Evolutionary conservation across 2,113 vertebrate species (phyloP).

Genomic region (Micronycteris hirsuta): DNA sequence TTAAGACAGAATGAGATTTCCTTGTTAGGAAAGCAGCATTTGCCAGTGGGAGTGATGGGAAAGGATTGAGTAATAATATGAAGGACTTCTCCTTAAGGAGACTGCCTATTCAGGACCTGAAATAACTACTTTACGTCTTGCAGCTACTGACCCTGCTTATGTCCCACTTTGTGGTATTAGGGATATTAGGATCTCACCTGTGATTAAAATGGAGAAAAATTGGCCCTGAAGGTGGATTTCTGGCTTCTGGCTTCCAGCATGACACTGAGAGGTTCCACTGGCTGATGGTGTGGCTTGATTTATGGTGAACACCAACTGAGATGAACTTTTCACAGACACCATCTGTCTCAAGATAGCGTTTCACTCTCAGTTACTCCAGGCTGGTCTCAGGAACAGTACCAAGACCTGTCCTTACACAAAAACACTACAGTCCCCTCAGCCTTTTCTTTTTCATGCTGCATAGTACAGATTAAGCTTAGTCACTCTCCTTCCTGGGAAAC

Average conservation of each 20-base stretch:
- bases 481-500: background rate
- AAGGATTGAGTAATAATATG: background rate
- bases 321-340: fast-evolving
- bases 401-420: background rate
- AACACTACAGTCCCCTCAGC: background rate
- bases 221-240: background rate
- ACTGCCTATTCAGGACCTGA: background rate
- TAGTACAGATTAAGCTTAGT: constrained; percentile 15
- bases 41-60: background rate
- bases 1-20: background rate
- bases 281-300: background rate
- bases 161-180: background rate
- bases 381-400: background rate
- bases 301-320: constrained; percentile 8
- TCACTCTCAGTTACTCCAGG: constrained; percentile 43
- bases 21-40: background rate
- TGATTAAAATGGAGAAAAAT: background rate
- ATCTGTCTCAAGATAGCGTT: background rate
- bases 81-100: background rate
- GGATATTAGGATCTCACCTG: background rate
- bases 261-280: constrained; percentile 18
- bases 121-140: background rate
- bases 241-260: background rate
- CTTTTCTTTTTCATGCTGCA: background rate
- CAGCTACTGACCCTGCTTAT: background rate